These are phyloP conservation scores for Hemaris fuciformis DNA, from an alignment of 2,888 invertebrate species.

Conservation along the genomic window DNA sequence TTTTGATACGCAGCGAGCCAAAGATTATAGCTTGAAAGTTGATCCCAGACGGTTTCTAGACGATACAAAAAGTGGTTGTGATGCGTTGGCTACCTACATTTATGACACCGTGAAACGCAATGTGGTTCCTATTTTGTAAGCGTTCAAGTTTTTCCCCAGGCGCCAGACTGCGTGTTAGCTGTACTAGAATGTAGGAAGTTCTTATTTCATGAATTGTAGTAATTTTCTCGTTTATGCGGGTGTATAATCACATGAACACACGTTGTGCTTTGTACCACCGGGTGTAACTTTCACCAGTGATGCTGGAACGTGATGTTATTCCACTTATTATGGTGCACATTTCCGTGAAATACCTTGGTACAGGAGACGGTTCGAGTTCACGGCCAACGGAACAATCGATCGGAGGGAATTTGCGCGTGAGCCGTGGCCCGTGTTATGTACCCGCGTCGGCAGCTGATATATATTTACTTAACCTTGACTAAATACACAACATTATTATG, in stretches of 20 bases:
- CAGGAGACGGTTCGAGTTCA: constrained; percentile 62
- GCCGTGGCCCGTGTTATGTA: constrained; percentile 27
- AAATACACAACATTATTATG: constrained; percentile 33
- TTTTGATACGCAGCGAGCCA: constrained; percentile 19
- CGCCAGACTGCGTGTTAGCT: constrained; percentile 52
- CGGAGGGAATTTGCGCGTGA: constrained; percentile 47
- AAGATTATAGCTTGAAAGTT: constrained; percentile 40
- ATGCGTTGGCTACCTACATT: constrained; percentile 37
- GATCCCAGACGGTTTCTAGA: constrained; percentile 44
- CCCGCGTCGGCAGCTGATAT: constrained; percentile 40
- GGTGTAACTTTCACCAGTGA: constrained; percentile 19
- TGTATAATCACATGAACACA: constrained; percentile 25
- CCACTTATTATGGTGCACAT: constrained; percentile 40
- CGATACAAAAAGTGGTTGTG: constrained; percentile 48
- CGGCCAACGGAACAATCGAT: constrained; percentile 73
- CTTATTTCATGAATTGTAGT: constrained; percentile 65
- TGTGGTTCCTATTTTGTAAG: constrained; percentile 48
- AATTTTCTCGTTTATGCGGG: constrained; percentile 35
- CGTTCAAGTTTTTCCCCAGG: constrained; percentile 63
- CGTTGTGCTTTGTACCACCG: constrained; percentile 1
- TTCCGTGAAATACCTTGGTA: constrained; percentile 44
- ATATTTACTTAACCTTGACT: constrained; percentile 46
- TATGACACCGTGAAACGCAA: constrained; percentile 70
- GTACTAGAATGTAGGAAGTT: constrained; percentile 40
- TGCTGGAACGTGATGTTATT: constrained; percentile 42